A percentile compares a stretch with the other conserved stretches of the same genome.
Evolutionary conservation across 1,140 invertebrate genomes (phyloP).

Genomic region (Pemphigus obesinymphae): DNA sequence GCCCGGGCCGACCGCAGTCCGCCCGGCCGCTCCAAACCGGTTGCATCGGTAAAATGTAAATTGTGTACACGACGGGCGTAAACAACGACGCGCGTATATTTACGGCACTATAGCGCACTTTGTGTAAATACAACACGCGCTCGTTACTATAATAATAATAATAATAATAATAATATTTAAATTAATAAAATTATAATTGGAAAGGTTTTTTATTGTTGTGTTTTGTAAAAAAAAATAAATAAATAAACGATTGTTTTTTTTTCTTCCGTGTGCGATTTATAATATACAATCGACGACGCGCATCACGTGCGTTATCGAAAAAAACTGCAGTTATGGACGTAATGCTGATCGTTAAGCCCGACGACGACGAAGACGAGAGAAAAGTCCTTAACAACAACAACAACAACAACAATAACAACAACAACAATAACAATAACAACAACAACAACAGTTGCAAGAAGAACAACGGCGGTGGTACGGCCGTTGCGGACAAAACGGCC

Average conservation of each 20-base stretch:
- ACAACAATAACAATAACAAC: not conserved
- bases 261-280: not conserved
- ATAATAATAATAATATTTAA: not conserved
- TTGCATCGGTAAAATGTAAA: not conserved
- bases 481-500: constrained; percentile 13
- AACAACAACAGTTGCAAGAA: not conserved
- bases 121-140: not conserved
- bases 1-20: not conserved
- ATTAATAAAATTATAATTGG: too few species aligned
- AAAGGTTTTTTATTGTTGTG: too few species aligned
- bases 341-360: not conserved
- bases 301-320: not conserved
- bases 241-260: not conserved
- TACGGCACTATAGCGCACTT: not conserved
- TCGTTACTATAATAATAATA: not conserved
- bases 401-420: not conserved
- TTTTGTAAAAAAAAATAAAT: too few species aligned
- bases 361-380: not conserved
- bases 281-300: not conserved
- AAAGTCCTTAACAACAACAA: not conserved
- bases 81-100: not conserved
- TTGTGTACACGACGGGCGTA: not conserved
- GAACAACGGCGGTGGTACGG: not conserved
- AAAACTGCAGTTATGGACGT: not conserved
- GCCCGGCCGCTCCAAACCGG: not conserved